Percentiles rank a stretch among this genome's conserved stretches.
Conservation (phyloP, 1,140 invertebrate species). For the Drosophila subobscura region DNA sequence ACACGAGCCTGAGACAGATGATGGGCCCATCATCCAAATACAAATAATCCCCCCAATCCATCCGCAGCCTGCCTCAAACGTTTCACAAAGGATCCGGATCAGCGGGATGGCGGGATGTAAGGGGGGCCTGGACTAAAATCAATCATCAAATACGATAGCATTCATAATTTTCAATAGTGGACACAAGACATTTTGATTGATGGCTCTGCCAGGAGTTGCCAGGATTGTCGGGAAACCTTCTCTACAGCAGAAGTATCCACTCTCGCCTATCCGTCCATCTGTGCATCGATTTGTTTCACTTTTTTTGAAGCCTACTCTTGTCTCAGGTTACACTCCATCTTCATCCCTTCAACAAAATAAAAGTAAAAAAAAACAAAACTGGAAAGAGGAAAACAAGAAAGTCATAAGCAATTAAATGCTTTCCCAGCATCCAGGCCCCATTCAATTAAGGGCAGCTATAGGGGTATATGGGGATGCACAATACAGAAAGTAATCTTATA, state of each 20-base stretch:
- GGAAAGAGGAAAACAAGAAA: conserved; percentile 50
- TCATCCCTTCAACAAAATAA: conserved; percentile 1
- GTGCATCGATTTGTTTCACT: conserved; percentile 64
- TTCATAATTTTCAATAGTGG: conserved; percentile 79
- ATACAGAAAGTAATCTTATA: not conserved
- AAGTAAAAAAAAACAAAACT: conserved; percentile 23
- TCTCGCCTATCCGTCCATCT: not conserved
- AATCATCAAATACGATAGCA: conserved; percentile 79
- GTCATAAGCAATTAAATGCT: conserved; percentile 78
- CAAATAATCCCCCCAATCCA: conserved; percentile 18
- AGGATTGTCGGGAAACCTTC: conserved; percentile 15
- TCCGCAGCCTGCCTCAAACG: not conserved
- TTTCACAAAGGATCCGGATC: conserved; percentile 38
- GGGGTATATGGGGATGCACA: conserved; percentile 9
- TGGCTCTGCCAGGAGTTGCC: conserved; percentile 43
- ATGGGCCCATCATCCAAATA: conserved; percentile 56
- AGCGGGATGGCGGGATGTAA: not conserved
- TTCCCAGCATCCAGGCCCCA: conserved; percentile 45
- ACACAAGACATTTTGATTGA: conserved; percentile 70
- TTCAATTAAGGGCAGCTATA: conserved; percentile 57
- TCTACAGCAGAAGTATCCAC: not conserved
- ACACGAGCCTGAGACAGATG: conserved; percentile 39
- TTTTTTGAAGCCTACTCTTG: conserved; percentile 45
- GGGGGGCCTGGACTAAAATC: conserved; percentile 53
- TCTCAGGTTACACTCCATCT: conserved; percentile 47